These are phyloP conservation scores for Cheilosia vulpina DNA, from an alignment of 2,888 invertebrate species.

Conservation along the genomic window DNA sequence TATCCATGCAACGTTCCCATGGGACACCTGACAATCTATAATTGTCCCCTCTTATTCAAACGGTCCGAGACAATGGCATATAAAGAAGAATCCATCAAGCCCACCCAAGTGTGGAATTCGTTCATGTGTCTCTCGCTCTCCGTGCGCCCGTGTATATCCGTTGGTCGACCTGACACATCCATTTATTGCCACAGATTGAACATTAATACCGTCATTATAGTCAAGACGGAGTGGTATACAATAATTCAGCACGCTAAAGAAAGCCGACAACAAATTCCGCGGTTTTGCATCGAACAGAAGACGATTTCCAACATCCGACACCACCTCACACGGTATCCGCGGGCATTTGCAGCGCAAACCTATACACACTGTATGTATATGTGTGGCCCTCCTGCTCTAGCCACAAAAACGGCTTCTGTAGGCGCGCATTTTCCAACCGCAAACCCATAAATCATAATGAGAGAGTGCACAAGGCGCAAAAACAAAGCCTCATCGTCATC, in stretches of 20 bases:
- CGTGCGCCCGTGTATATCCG: not conserved
- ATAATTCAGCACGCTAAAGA: slow-evolving; percentile 57
- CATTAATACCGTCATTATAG: slow-evolving; percentile 70
- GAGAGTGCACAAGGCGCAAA: slow-evolving; percentile 66
- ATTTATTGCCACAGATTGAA: slow-evolving; percentile 65
- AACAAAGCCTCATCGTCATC: slow-evolving; percentile 58
- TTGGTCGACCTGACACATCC: slow-evolving; percentile 60
- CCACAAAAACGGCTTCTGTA: slow-evolving; percentile 67
- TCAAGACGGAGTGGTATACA: slow-evolving; percentile 40
- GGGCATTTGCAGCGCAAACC: slow-evolving; percentile 37
- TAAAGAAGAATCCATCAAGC: slow-evolving; percentile 34
- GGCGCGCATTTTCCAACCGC: slow-evolving; percentile 62
- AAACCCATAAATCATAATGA: slow-evolving; percentile 73
- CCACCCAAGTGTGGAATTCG: slow-evolving; percentile 58
- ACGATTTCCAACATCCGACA: slow-evolving; percentile 50
- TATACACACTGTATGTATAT: slow-evolving; percentile 6
- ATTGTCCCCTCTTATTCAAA: slow-evolving; percentile 52
- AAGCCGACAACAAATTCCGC: slow-evolving; percentile 69
- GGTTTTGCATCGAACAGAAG: slow-evolving; percentile 58
- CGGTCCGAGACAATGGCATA: slow-evolving; percentile 37
- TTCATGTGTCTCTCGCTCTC: not conserved
- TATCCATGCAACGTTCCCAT: slow-evolving; percentile 15
- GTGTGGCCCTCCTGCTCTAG: slow-evolving; percentile 17
- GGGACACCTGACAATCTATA: slow-evolving; percentile 47
- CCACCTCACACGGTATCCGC: slow-evolving; percentile 41